Evolutionary conservation across 2,797 vertebrate genomes (phyloP), one percentile per base, ranked within the genome.

Genomic region (Schizopygopsis pylzovi): DNA sequence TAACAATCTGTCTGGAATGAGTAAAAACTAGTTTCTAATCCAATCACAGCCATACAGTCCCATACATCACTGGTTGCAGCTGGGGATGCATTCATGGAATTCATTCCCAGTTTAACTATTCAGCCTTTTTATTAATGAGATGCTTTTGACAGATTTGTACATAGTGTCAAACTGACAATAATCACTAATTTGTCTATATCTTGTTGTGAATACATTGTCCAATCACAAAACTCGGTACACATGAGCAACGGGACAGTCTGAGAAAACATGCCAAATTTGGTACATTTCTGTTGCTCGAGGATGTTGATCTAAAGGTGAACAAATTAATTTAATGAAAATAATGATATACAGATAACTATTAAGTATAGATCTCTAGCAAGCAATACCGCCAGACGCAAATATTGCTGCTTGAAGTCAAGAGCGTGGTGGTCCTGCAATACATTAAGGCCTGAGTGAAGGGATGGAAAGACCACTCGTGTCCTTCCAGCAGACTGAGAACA

Each of bases 391-490:
- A 68, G 33, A 20, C 0, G 3, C 33, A 68, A 39, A 39, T 39
- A 71, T 71, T 43, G 20, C 68, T 71, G 39, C 68, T 71, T 71
- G 11, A 71, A 71, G 68, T 43, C 39, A 43, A 71, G 37, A 18
- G 12, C 39, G 15, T 3, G 28, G 28, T 0, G 28, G 63, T 28
- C 28, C 15, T 7, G 4, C 63, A 18, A 33, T 3, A 65, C 6
- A 7, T 12, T 37, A 8, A 33, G 15, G 28, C 28, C 15, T 16
- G 16, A 16, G 25, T 68, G 65, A 6, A 67, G 33, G 33, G 15
- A 18, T 37, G 65, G 33, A 9, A 67, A 67, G 3, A 1, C 16
- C 65, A 39, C 33, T 68, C 33, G 2, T 68, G 33, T 39, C 33
- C 4, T 15, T 18, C 33, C 33, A 39, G 16, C 33, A 37, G 65